Conservation (phyloP, 1,140 invertebrate species). For the Geopemphigus sp. region DNA sequence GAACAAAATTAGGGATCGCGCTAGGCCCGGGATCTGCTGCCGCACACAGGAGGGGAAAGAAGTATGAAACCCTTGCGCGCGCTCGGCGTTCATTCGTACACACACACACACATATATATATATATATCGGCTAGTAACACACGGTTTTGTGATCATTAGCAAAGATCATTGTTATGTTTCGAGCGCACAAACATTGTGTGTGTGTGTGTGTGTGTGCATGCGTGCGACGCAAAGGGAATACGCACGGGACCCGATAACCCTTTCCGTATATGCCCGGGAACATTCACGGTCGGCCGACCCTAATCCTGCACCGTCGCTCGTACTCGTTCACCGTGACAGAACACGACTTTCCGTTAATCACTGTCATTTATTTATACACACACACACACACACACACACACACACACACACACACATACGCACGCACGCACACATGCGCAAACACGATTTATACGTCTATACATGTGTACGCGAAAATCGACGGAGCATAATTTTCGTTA, state of each 20-base stretch:
- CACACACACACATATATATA: too few species aligned
- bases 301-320: constrained; percentile 33
- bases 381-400: not conserved
- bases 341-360: constrained; percentile 46
- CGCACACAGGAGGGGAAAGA: not conserved
- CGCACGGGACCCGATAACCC: constrained; percentile 34
- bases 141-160: constrained; percentile 46
- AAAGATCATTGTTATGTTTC: constrained; percentile 44
- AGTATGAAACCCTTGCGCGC: constrained; percentile 8
- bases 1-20: constrained; percentile 32
- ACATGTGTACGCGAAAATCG: not conserved
- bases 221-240: constrained; percentile 32
- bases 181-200: constrained; percentile 8
- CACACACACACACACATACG: too few species aligned
- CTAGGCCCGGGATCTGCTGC: not conserved
- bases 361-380: constrained; percentile 36
- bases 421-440: not conserved
- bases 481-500: constrained; percentile 11
- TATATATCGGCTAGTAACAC: constrained; percentile 2
- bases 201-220: constrained; percentile 4
- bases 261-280: constrained; percentile 24
- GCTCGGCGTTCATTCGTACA: not conserved
- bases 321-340: constrained; percentile 43
- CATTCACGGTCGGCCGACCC: constrained; percentile 43
- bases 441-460: not conserved